Conservation (phyloP, 2,113 vertebrate genomes). For the Xiphophorus couchianus region DNA sequence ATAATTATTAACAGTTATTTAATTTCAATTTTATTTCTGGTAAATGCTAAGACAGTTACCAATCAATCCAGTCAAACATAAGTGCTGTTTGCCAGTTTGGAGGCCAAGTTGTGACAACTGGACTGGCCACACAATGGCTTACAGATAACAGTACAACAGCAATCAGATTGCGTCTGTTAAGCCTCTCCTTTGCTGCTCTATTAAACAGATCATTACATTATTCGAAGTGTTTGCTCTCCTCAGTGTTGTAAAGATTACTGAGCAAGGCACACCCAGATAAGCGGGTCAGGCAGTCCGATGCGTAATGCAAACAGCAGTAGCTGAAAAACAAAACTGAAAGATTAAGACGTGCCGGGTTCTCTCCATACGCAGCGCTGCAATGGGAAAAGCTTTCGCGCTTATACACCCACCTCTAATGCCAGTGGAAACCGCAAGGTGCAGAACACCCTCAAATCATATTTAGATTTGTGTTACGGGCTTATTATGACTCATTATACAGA, state of each 20-base stretch:
- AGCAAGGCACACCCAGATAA: conserved; percentile 88
- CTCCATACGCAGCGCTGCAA: conserved; percentile 76
- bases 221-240: conserved; percentile 85
- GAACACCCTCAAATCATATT: conserved; percentile 92
- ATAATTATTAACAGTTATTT: neutral
- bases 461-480: conserved; percentile 80
- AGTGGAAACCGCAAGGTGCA: conserved; percentile 80
- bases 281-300: conserved; percentile 79
- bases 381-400: conserved; percentile 72
- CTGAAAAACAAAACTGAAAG: conserved; percentile 79
- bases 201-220: conserved; percentile 87
- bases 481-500: conserved; percentile 87
- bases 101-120: conserved; percentile 79
- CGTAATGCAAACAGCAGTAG: conserved; percentile 66
- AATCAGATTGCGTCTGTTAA: conserved; percentile 84
- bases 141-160: conserved; percentile 82
- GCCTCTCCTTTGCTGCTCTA: conserved; percentile 83
- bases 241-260: conserved; percentile 82
- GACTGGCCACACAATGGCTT: conserved; percentile 77
- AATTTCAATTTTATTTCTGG: neutral
- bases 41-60: conserved; percentile 25
- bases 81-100: conserved; percentile 76
- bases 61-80: conserved; percentile 65
- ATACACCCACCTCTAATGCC: conserved; percentile 85
- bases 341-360: conserved; percentile 78